These are phyloP conservation scores for Thalassaphorura encarpata DNA, from an alignment of 1,140 invertebrate genomes.

Conservation along the genomic window DNA sequence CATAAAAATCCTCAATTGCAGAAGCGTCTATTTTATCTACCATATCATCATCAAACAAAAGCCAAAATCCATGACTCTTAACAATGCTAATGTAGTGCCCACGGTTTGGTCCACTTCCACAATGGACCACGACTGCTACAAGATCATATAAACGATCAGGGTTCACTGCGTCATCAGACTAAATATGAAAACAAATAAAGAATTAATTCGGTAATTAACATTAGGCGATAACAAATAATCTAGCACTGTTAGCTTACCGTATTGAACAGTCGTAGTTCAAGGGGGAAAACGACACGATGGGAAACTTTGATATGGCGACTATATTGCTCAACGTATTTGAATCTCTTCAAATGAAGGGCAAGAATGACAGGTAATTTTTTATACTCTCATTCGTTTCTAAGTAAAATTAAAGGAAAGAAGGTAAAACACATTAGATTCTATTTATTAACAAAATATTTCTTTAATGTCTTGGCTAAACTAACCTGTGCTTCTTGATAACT, in stretches of 20 bases:
- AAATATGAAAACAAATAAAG: conserved; percentile 37
- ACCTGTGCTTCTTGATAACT: conserved; percentile 97
- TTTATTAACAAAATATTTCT: neutral
- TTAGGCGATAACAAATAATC: neutral
- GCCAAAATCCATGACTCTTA: conserved; percentile 97
- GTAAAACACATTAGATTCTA: conserved; percentile 35
- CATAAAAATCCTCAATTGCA: conserved; percentile 99
- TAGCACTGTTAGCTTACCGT: conserved; percentile 57
- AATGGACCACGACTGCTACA: conserved; percentile 98
- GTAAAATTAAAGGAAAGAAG: no score
- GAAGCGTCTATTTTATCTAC: conserved; percentile 99
- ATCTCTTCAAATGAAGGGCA: conserved; percentile 94
- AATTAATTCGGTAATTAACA: neutral
- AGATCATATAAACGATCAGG: conserved; percentile 96
- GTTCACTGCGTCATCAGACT: conserved; percentile 96
- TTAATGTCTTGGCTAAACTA: conserved; percentile 32
- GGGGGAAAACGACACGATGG: conserved; percentile 95
- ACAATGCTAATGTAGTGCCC: conserved; percentile 99
- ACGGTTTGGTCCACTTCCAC: conserved; percentile 95
- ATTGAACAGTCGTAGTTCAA: conserved; percentile 95
- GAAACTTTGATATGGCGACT: conserved; percentile 98
- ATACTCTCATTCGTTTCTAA: conserved; percentile 93
- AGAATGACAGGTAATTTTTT: conserved; percentile 97
- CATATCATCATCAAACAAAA: conserved; percentile 99
- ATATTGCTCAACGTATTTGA: conserved; percentile 99